Conservation (phyloP, 2,888 invertebrate species). For the Lutraria lutraria region DNA sequence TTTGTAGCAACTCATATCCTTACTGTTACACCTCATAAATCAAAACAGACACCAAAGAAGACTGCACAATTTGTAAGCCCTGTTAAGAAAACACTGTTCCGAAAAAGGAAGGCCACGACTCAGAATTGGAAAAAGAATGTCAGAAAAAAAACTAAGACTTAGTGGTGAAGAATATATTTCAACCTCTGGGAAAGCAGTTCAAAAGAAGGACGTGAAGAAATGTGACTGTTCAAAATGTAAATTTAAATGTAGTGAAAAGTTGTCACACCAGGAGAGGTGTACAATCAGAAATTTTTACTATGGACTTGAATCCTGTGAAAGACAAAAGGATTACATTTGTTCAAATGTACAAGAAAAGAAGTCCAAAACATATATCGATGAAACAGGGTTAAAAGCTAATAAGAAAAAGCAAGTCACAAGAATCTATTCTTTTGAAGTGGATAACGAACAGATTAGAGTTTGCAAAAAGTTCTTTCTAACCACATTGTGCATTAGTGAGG, state of each 20-base stretch:
- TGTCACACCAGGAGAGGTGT: neutral
- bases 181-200: neutral
- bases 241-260: neutral
- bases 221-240: neutral
- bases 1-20: neutral
- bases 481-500: neutral
- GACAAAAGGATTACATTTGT: constrained; percentile 8
- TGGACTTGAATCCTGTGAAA: neutral
- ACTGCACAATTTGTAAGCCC: neutral
- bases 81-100: neutral
- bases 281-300: neutral
- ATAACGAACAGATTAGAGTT: neutral
- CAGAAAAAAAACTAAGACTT: neutral
- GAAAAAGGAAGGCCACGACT: constrained; percentile 10
- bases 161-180: constrained; percentile 4
- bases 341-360: neutral
- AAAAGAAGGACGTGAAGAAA: neutral
- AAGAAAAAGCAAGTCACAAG: neutral
- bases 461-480: neutral
- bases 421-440: neutral
- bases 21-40: neutral
- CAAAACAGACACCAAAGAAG: neutral
- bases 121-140: neutral
- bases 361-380: neutral
- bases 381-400: too few relatives aligned